These are phyloP conservation scores for Hippopotamyrus pictus DNA, from an alignment of 2,797 vertebrate species.

Conservation along the genomic window DNA sequence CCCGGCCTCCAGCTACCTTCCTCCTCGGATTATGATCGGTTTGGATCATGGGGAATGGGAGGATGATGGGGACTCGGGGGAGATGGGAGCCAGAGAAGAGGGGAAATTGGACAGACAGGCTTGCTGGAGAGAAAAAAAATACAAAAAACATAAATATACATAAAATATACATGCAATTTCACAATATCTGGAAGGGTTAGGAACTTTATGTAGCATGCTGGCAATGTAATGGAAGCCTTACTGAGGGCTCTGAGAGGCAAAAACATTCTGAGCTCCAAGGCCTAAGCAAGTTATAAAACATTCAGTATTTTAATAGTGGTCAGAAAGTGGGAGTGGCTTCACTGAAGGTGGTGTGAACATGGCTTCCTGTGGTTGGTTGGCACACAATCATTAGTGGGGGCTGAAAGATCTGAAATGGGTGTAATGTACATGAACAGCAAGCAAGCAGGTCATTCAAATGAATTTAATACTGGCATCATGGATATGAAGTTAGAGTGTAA, in stretches of 20 bases:
- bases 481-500: background rate
- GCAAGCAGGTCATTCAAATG: background rate
- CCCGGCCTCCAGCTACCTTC: conserved; percentile 69
- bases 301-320: background rate
- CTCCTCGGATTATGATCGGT: conserved; percentile 73
- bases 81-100: conserved; percentile 51
- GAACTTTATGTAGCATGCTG: background rate
- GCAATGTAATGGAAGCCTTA: background rate
- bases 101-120: background rate
- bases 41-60: conserved; percentile 67
- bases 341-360: background rate
- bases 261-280: background rate
- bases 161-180: conserved; percentile 67
- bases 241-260: background rate
- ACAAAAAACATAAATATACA: conserved; percentile 56
- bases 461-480: background rate
- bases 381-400: background rate
- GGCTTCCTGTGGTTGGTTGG: background rate
- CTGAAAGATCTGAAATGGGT: background rate
- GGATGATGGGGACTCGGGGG: conserved; percentile 73
- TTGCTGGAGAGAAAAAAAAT: conserved; percentile 34
- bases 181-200: background rate
- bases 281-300: background rate
- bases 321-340: background rate
- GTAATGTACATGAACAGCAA: background rate